Percentiles rank a stretch among this genome's conserved stretches.
Evolutionary conservation across 2,113 vertebrate genomes (phyloP).

Genomic region (Nerophis lumbriciformis): DNA sequence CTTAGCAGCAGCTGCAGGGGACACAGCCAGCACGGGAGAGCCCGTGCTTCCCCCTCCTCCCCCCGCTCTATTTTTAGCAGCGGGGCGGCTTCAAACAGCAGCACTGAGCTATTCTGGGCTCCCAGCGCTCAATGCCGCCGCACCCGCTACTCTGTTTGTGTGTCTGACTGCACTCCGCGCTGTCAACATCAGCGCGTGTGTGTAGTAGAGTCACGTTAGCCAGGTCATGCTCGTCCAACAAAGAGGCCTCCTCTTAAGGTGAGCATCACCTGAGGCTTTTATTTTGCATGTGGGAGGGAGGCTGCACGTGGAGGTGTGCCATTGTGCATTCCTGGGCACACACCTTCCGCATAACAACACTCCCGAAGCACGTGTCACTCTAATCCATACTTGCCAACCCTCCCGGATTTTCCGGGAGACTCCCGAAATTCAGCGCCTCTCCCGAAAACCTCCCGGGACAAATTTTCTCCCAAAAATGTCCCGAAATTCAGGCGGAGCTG

Average conservation of each 20-base stretch:
- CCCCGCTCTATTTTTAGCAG: constrained; percentile 67
- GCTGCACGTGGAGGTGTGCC: not conserved
- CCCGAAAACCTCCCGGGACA: too few species aligned
- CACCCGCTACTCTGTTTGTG: constrained; percentile 5
- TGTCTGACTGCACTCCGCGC: constrained; percentile 10
- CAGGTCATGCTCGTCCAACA: constrained; percentile 16
- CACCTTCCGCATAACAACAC: not conserved
- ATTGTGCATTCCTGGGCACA: not conserved
- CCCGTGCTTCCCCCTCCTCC: constrained; percentile 46
- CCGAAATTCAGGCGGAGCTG: too few species aligned
- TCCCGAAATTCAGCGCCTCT: too few species aligned
- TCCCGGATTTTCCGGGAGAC: too few species aligned
- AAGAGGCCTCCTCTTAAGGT: constrained; percentile 4
- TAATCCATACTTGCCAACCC: too few species aligned
- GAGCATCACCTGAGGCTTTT: constrained; percentile 6
- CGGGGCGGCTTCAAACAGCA: constrained; percentile 52
- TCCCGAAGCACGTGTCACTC: too few species aligned
- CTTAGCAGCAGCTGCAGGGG: constrained; percentile 63
- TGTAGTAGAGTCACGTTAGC: constrained; percentile 1
- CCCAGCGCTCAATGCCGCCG: constrained; percentile 28
- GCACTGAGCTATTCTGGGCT: constrained; percentile 64
- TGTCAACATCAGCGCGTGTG: constrained; percentile 14
- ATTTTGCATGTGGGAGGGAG: not conserved
- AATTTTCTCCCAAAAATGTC: too few species aligned
- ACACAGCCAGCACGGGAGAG: constrained; percentile 62